phyloP scores from a whole-genome alignment of 2,113 vertebrate species.

The Muntiacus muntjak region DNA sequence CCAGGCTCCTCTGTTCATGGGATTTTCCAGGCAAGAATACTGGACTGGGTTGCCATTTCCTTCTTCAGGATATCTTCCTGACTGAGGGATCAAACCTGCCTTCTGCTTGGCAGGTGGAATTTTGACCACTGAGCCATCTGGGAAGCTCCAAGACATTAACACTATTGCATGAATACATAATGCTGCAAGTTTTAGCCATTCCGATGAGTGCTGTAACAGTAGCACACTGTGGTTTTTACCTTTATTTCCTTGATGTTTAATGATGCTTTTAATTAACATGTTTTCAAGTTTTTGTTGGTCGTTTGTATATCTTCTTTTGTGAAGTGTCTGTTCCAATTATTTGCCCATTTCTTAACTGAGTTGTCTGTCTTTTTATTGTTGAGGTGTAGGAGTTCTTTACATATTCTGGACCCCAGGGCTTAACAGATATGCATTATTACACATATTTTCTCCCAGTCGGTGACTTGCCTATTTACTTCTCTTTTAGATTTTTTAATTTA shows the following conservation, averaged over 20 bases:
- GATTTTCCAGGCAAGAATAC: background rate
- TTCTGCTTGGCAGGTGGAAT: background rate
- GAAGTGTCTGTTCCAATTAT: background rate
- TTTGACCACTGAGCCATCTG: background rate
- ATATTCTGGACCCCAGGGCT: background rate
- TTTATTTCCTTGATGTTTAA: background rate
- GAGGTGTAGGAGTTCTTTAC: background rate
- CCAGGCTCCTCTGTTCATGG: background rate
- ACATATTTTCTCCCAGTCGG: background rate
- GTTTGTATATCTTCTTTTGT: background rate
- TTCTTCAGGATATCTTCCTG: background rate
- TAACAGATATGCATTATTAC: background rate
- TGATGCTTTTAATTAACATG: background rate
- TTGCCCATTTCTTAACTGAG: background rate
- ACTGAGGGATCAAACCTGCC: background rate
- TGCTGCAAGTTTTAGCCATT: background rate
- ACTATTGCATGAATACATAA: background rate
- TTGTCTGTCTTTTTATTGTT: background rate
- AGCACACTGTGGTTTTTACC: background rate
- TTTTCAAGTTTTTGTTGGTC: background rate
- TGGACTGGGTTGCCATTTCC: background rate
- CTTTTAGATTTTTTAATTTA: too few species aligned
- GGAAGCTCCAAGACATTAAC: background rate
- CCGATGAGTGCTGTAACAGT: too few species aligned
- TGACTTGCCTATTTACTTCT: background rate